These are phyloP conservation scores for Uloborus plumipes DNA, from an alignment of 2,888 invertebrate genomes.

Conservation along the genomic window DNA sequence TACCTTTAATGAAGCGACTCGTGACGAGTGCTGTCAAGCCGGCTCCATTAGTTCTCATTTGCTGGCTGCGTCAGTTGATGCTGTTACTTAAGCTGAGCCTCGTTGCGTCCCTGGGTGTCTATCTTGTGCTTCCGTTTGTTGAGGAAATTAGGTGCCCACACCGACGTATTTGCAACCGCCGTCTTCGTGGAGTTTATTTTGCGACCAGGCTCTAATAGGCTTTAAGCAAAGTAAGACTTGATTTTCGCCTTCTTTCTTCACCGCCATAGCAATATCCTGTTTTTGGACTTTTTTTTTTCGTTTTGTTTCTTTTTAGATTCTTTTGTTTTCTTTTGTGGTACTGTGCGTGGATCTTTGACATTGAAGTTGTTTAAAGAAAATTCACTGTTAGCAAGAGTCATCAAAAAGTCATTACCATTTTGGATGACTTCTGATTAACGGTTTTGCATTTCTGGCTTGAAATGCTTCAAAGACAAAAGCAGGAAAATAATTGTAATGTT, in stretches of 20 bases:
- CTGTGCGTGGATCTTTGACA: too few species aligned
- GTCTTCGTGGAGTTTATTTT: constrained; percentile 28
- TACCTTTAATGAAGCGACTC: constrained; percentile 44
- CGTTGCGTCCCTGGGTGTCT: constrained; percentile 36
- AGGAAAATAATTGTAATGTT: too few species aligned
- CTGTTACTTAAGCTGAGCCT: constrained; percentile 45
- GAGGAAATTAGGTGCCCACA: constrained; percentile 54
- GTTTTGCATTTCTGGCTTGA: too few species aligned
- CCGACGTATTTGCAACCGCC: constrained; percentile 49
- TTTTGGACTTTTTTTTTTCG: constrained; percentile 8
- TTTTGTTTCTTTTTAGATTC: background rate
- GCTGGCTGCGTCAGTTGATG: constrained; percentile 19
- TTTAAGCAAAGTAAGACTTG: constrained; percentile 49
- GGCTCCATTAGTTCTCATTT: constrained; percentile 63
- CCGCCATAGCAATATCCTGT: constrained; percentile 51
- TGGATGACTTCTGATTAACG: too few species aligned
- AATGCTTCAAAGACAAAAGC: too few species aligned
- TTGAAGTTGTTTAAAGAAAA: too few species aligned
- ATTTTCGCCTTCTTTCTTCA: constrained; percentile 22
- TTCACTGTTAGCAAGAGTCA: too few species aligned
- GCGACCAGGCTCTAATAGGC: constrained; percentile 45
- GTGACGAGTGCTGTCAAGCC: constrained; percentile 57
- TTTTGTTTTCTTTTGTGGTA: too few species aligned
- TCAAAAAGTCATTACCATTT: too few species aligned
- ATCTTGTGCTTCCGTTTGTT: constrained; percentile 58